Evolutionary conservation across 2,888 invertebrate genomes (phyloP), one percentile per base, ranked within the genome.

Genomic region (Luffia ferchaultella): DNA sequence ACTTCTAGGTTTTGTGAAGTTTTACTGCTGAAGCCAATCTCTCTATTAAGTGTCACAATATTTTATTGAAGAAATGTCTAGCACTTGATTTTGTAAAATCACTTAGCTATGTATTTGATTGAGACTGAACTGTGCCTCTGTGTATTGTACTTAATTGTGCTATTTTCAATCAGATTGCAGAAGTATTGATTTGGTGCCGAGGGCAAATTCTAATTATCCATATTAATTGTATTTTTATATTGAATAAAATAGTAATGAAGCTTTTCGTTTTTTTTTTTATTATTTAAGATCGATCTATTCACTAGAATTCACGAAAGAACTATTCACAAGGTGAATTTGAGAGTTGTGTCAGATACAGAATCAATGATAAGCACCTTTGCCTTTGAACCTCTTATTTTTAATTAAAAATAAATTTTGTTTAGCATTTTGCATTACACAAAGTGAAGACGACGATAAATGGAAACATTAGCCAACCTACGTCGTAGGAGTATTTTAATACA

Each of bases 201-300:
- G 62, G 69, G 73, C 72, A 68, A 70, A 52, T 67, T 67, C 73
- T 73, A 67, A 71, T 73, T 74, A 76, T 78, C 73, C 76, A 73
- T 69, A 65, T 76, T 71, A 70, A 76, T 73, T 76, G 78, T 79
- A 80, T 79, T 80, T 80, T 80, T 80, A 76, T 80, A 80, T 76
- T 65, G 72, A 79, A 76, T 76, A 79, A 73, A 76, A 70, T 67
- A 65, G 62, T 68, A 52, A 53, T 51, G 62, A 64, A 49, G 45
- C 19, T 2, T 17, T 16, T 51, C 55, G 58, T 70, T 69, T 75
- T 62, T 66, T 68, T 72, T 64, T 44, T 16, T 44, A 19, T 43
- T 16, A 40, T 17, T 17, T 1, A 19, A 46, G 51, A 44, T 40
- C 47, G n/a, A n/a, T n/a, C n/a, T n/a, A n/a, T n/a, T n/a, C n/a